Base-by-base conservation (phyloP, 2,888 invertebrate species). In the Neoitamus cyanurus region DNA sequence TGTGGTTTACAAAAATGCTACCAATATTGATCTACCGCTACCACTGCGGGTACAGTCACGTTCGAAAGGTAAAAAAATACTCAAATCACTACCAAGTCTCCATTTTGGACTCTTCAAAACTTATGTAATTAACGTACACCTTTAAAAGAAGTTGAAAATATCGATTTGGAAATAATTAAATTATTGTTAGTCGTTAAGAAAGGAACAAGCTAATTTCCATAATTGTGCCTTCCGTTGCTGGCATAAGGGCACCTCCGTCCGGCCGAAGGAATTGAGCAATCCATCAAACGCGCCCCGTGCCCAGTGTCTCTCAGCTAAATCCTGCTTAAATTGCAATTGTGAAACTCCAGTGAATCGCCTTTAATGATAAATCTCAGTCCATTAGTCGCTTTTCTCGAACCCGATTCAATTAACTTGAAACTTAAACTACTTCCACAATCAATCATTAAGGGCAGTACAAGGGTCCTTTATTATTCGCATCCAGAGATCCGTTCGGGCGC, bases 341-440 rank as follows among this genome's bases (percentile, higher is more conserved):
- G 58, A 58, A 58, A 58, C 58, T 58, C 58, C 3, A 58, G 25
- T 20, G 58, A 58, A 58, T 58, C 58, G 58, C 58, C 25, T 58
- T 70, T 31, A 78, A 15, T 31, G 58, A 78, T 48, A 78, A 48
- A 78, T 78, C 30, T 28, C 6, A 46, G 82, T 69, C 82, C 82
- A 82, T 82, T 82, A 82, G 42, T 36, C 36, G 37, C 48, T 69
- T 25, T 34, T 68, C 69, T 82, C 13, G 34, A 36, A 25, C 25
- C 68, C 36, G 37, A 82, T 82, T 82, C 82, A 82, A 82, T 82
- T 82, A 82, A 82, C 69, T 82, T 34, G 20, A 82, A 34, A 80
- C 68, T 58, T 34, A 69, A 82, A 82, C 69, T 69, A 82, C 78
- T 78, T 48, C n/a, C 78, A 78, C 82, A 68, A 82, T 82, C 82